phyloP scores from a whole-genome alignment of 92 coral and sea anemone genomes.

The Paragorgia papillata region DNA sequence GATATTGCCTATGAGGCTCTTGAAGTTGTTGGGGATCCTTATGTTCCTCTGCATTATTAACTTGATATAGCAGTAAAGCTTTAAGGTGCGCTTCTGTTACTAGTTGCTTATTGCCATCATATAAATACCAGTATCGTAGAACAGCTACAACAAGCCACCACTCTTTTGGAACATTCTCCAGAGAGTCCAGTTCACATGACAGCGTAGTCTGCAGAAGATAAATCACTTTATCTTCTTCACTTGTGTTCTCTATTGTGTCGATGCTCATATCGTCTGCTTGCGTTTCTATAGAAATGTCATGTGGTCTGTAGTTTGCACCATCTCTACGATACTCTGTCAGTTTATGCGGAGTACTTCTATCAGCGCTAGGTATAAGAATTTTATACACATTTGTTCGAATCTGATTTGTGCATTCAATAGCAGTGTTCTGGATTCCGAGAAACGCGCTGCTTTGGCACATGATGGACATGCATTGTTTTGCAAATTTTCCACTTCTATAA shows the following conservation, averaged over 20 bases:
- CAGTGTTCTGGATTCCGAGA: constrained; percentile 67
- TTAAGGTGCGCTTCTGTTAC: constrained; percentile 41
- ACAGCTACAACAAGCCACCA: constrained; percentile 12
- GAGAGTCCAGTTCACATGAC: neutral
- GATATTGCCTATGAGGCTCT: no score
- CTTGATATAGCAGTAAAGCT: constrained; percentile 49
- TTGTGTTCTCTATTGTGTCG: neutral
- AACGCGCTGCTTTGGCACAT: constrained; percentile 56
- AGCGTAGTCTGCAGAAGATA: constrained; percentile 6
- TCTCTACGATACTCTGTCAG: no score
- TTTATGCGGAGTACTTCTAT: no score
- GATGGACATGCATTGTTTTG: constrained; percentile 52
- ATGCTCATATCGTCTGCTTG: no score
- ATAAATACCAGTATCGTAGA: constrained; percentile 58
- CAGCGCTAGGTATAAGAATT: no score
- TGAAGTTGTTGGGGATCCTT: no score
- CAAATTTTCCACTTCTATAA: constrained; percentile 65
- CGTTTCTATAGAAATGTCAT: no score
- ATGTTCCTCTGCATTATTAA: neutral
- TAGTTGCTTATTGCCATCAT: constrained; percentile 60
- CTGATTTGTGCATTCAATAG: constrained; percentile 57
- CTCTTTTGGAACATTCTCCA: neutral
- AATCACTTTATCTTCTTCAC: neutral
- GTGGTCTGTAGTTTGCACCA: no score
- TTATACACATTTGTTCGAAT: constrained; percentile 67